Percentiles rank a stretch among this genome's conserved stretches.
phyloP scores from a whole-genome alignment of 2,888 invertebrate species.

The Abrostola triplasia region DNA sequence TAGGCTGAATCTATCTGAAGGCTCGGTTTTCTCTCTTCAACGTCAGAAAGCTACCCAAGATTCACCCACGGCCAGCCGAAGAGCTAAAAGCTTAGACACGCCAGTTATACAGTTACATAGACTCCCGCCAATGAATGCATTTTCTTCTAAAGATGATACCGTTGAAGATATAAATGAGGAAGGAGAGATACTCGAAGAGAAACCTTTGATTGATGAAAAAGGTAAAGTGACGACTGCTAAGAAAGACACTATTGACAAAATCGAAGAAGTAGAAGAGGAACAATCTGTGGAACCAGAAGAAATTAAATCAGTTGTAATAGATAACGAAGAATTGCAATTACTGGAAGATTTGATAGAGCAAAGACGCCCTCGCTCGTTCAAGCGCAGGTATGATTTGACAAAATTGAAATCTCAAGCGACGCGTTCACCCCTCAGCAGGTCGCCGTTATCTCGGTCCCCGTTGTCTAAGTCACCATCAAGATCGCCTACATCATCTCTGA shows the following conservation, averaged over 20 bases:
- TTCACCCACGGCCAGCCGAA: constrained; percentile 92
- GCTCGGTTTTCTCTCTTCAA: constrained; percentile 93
- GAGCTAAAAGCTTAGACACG: constrained; percentile 95
- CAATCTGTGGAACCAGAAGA: constrained; percentile 74
- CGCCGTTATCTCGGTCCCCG: constrained; percentile 84
- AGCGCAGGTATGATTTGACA: constrained; percentile 80
- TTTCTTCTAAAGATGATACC: constrained; percentile 96
- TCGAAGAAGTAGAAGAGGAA: constrained; percentile 88
- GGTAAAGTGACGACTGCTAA: constrained; percentile 60
- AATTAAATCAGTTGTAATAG: constrained; percentile 85
- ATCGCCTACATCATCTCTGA: constrained; percentile 86
- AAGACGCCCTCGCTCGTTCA: constrained; percentile 84
- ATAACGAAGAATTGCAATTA: constrained; percentile 88
- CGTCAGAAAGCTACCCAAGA: constrained; percentile 92
- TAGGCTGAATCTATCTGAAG: constrained; percentile 94
- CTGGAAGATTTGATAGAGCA: constrained; percentile 87
- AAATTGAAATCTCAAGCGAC: constrained; percentile 79
- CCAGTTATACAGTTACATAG: constrained; percentile 94
- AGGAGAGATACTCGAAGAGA: constrained; percentile 89
- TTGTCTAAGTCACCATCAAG: constrained; percentile 85
- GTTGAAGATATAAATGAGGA: constrained; percentile 93
- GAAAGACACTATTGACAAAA: constrained; percentile 79
- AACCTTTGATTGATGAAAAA: constrained; percentile 84
- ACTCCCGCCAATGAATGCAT: constrained; percentile 94
- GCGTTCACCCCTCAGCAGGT: constrained; percentile 83